Base-by-base conservation (phyloP, 2,888 invertebrate species). In the Eupithecia inturbata region DNA sequence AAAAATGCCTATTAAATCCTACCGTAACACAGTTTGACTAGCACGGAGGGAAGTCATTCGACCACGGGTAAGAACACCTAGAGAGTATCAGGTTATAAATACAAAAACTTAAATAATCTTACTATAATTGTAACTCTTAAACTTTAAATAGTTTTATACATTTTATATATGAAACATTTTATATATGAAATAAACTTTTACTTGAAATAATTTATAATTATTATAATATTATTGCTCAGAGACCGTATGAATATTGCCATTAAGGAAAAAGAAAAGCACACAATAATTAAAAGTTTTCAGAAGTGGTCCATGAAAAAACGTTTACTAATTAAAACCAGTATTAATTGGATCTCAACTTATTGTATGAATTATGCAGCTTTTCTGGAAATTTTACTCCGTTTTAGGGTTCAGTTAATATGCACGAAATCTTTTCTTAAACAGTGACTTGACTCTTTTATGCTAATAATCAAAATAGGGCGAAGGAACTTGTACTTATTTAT, bases 271-370 rank as follows among this genome's bases (percentile, higher is more conserved):
- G 26, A 68, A 72, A 71, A 76, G 19, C 31, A 68, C 53, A 72
- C 28, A 68, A 71, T 41, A 68, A 73, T 73, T 73, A 71, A 68
- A 76, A 73, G 62, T 71, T 71, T 71, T 70, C 41, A 10, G 66
- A 67, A 64, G 49, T 36, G 45, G 41, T 72, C 31, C 14, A 22
- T 22, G n/a, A 73, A 73, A 75, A 76, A 76, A 68, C 41, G 31
- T 67, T 60, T 49, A 74, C 72, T 75, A 78, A 78, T 79, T 76
- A 77, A 76, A 77, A 77, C 68, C 77, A 53, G 77, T 75, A 76
- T 74, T 79, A 77, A 77, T 77, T 78, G 76, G 76, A 76, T 77
- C 75, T 75, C 72, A 71, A 76, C 75, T 78, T 78, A 78, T 77
- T 76, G 77, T 78, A 75, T 76, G 72, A 75, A 77, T 78, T 77